Conservation (phyloP, 2,797 vertebrate species). For the Borostomias antarcticus region DNA sequence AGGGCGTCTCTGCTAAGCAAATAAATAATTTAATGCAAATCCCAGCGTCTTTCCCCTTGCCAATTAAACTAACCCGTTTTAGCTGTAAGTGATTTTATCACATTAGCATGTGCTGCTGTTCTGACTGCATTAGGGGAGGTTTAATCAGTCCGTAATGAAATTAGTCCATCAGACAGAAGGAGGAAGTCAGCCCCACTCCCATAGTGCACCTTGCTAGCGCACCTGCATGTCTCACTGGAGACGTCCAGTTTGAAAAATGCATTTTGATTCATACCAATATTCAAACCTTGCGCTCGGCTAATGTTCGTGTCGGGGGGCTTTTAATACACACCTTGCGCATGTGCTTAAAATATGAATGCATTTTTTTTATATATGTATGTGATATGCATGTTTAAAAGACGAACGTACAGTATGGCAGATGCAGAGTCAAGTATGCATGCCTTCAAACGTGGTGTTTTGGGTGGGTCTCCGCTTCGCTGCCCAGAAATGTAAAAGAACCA, state of each 20-base stretch:
- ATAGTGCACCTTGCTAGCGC: conserved; percentile 68
- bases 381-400: too few relatives aligned
- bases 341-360: too few relatives aligned
- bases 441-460: too few relatives aligned
- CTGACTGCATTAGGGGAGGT: conserved; percentile 81
- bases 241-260: conserved; percentile 46
- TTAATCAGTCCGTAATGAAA: conserved; percentile 83
- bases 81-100: conserved; percentile 83
- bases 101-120: conserved; percentile 80
- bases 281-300: too few relatives aligned
- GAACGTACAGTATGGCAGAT: too few relatives aligned
- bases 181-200: conserved; percentile 63
- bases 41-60: conserved; percentile 77
- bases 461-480: too few relatives aligned
- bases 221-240: conserved; percentile 68
- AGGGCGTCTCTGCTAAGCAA: conserved; percentile 78
- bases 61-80: conserved; percentile 84
- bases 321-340: too few relatives aligned
- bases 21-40: conserved; percentile 85
- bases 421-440: too few relatives aligned
- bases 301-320: too few relatives aligned
- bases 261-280: too few relatives aligned
- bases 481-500: too few relatives aligned
- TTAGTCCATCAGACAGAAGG: conserved; percentile 76
- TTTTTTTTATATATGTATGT: too few relatives aligned